A percentile compares a stretch with the other conserved stretches of the same genome.
These are phyloP conservation scores for Myrmecobius fasciatus DNA, from an alignment of 2,113 vertebrate species.

Conservation along the genomic window DNA sequence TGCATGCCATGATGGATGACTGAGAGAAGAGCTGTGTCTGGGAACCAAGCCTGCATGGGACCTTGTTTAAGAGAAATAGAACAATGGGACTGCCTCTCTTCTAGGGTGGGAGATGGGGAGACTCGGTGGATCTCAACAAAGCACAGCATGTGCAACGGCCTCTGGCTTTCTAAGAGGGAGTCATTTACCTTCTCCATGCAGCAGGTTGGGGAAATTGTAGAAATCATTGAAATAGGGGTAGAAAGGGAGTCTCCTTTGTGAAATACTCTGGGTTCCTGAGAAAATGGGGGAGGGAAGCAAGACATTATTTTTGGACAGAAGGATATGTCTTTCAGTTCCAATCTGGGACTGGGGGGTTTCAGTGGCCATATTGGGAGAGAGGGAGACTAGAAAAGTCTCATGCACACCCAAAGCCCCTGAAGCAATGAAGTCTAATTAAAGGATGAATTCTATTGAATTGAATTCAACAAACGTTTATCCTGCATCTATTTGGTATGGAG, in stretches of 20 bases:
- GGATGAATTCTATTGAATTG: neutral
- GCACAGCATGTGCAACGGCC: neutral
- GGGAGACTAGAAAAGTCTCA: neutral
- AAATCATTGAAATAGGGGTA: neutral
- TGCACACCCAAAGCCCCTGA: neutral
- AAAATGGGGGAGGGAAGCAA: neutral
- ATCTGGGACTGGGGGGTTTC: neutral
- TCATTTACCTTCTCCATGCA: neutral
- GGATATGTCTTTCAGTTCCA: neutral
- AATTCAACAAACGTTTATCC: neutral
- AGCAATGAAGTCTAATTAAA: neutral
- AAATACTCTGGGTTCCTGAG: neutral
- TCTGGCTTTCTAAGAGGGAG: neutral
- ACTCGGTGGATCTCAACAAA: neutral
- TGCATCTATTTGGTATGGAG: neutral
- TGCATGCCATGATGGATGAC: constrained; percentile 72
- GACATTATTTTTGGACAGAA: neutral
- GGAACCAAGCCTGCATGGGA: neutral
- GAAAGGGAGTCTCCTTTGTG: neutral
- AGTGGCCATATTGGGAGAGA: neutral
- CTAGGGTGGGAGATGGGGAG: neutral
- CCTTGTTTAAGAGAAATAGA: neutral
- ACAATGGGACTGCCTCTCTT: neutral
- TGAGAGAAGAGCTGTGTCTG: constrained; percentile 36
- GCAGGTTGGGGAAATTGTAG: neutral